Base-by-base conservation (phyloP, 2,888 invertebrate species). In the Oligia strigilis region DNA sequence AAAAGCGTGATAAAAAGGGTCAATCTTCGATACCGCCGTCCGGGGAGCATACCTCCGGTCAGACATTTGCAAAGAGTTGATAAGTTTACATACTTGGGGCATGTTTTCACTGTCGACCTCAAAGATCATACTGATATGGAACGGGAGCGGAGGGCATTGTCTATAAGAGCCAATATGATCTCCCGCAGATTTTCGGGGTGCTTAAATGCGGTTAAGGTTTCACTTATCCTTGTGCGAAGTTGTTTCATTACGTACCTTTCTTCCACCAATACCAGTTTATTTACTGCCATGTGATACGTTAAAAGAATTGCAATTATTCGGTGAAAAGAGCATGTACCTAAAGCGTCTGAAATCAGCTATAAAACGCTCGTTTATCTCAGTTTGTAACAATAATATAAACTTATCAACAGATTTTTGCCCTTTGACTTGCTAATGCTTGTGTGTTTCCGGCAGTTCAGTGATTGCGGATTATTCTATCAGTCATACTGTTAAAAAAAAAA, bases 361-460 rank as follows among this genome's bases (percentile, higher is more conserved):
- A 17, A n/a, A 40, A 14, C n/a, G 5, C 23, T 55, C 17, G 5
- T 11, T 40, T 40, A 6, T 19, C 17, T 13, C 40, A 43, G n/a
- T 72, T 55, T 71, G 3, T 17, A n/a, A 58, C 60, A 62, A 58
- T 58, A 3, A 58, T 72, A 43, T 6, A 19, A 70, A n/a, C n/a
- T 36, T 46, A 36, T n/a, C n/a, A 8, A 40, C 23, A 17, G 23
- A 13, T 52, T 43, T 64, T 52, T 52, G 23, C 23, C 5, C n/a
- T 65, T 46, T 78, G n/a, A 36, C 13, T 4, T 60, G 6, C 14
- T 29, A 58, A 40, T 29, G 46, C 43, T 49, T 29, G 52, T 19
- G 6, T 23, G 74, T 81, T 81, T 79, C 79, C 79, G 55, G 82
- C 29, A 46, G 9, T n/a, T 4, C 52, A 64, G 73, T 79, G 79